These are phyloP conservation scores for Hypomecis punctinalis DNA, from an alignment of 2,888 invertebrate genomes.

Conservation along the genomic window DNA sequence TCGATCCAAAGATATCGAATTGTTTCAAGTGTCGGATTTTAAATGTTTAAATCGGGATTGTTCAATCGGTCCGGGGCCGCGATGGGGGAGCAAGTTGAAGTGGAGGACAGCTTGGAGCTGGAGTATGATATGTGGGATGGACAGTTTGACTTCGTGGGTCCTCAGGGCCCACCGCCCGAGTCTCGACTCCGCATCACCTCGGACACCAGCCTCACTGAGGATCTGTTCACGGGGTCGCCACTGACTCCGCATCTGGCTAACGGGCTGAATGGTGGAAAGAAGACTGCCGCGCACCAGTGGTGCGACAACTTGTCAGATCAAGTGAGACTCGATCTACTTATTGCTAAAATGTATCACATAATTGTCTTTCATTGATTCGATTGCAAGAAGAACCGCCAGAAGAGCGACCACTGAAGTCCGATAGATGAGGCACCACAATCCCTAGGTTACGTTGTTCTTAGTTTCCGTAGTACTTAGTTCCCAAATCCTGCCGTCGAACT, in stretches of 20 bases:
- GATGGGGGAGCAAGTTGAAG: conserved; percentile 78
- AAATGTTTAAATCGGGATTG: conserved; percentile 80
- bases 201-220: conserved; percentile 75
- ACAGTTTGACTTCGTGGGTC: conserved; percentile 93
- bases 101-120: conserved; percentile 87
- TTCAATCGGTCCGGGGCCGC: conserved; percentile 75
- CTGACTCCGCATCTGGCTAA: conserved; percentile 77
- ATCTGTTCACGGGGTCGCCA: conserved; percentile 78
- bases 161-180: conserved; percentile 74
- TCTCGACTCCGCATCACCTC: conserved; percentile 70
- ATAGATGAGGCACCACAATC: no score
- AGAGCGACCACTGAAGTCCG: neutral
- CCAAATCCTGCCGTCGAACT: no score
- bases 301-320: conserved; percentile 86
- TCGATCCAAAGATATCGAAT: conserved; percentile 69
- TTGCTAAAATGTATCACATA: neutral
- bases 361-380: conserved; percentile 13
- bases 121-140: conserved; percentile 96
- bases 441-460: no score
- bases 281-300: conserved; percentile 84
- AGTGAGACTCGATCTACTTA: conserved; percentile 70
- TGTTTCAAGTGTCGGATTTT: conserved; percentile 55
- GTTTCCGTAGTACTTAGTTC: no score
- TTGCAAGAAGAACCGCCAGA: neutral
- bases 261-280: conserved; percentile 83